A percentile compares a stretch with the other conserved stretches of the same genome.
Evolutionary conservation across 1,140 invertebrate genomes (phyloP).

Genomic region (Pogonus chalceus): DNA sequence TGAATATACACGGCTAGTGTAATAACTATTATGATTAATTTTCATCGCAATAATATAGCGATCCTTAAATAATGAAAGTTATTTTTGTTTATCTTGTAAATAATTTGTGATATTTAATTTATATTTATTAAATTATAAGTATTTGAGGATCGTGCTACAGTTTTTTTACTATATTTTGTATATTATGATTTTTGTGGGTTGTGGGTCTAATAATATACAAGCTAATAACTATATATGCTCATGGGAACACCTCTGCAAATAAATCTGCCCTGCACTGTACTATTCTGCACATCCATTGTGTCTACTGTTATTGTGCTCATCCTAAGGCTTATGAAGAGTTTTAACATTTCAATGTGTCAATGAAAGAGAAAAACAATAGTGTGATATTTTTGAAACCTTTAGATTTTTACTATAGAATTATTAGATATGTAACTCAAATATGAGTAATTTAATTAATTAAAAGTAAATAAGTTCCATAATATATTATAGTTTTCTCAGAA

Average conservation of each 20-base stretch:
- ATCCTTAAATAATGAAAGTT: too few relatives aligned
- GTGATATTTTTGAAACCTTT: slow-evolving; percentile 7
- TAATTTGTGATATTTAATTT: too few relatives aligned
- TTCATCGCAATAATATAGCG: too few relatives aligned
- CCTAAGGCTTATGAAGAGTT: slow-evolving; percentile 6
- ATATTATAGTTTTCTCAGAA: too few relatives aligned
- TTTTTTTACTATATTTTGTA: too few relatives aligned
- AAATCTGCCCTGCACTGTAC: neutral
- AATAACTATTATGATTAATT: too few relatives aligned
- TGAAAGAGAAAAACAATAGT: neutral
- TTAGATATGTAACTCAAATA: neutral
- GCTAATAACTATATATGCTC: neutral
- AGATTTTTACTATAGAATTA: slow-evolving; percentile 5
- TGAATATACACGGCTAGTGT: too few relatives aligned
- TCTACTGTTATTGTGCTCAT: slow-evolving; percentile 4
- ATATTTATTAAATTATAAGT: too few relatives aligned
- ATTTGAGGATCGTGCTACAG: too few relatives aligned
- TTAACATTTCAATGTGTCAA: slow-evolving; percentile 3
- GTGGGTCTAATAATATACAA: neutral
- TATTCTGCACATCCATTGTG: slow-evolving; percentile 1
- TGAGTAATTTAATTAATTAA: neutral
- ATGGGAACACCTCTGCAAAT: slow-evolving; percentile 2
- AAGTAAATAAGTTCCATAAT: neutral
- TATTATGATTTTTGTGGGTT: neutral
- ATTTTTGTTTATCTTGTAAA: too few relatives aligned